phyloP scores from a whole-genome alignment of 2,888 invertebrate species.

The Proisotoma minuta region DNA sequence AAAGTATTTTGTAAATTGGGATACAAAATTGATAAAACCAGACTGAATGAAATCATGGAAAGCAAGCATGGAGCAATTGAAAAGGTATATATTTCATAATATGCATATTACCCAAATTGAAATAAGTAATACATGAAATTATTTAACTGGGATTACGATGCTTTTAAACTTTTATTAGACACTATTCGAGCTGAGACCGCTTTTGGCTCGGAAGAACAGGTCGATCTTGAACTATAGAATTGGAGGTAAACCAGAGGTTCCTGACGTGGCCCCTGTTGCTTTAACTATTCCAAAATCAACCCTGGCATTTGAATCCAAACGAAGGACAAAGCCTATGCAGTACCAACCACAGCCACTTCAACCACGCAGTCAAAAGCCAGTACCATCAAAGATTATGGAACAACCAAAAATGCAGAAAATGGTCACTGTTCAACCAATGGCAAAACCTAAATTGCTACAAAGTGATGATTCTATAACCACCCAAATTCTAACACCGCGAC shows the following conservation, averaged over 20 bases:
- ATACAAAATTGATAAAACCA: constrained; percentile 17
- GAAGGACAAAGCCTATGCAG: no score
- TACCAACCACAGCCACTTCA: no score
- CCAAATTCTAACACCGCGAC: no score
- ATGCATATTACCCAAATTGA: not conserved
- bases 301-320: not conserved
- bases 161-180: constrained; percentile 12
- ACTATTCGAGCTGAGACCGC: constrained; percentile 11
- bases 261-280: not conserved
- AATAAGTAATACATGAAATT: not conserved
- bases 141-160: not conserved
- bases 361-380: no score
- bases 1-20: constrained; percentile 24
- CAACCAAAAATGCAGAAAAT: no score
- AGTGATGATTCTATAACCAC: no score
- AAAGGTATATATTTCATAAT: constrained; percentile 10
- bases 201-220: constrained; percentile 14
- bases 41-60: constrained; percentile 19
- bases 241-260: not conserved
- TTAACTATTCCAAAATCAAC: not conserved
- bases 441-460: no score
- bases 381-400: no score
- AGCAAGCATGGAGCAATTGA: constrained; percentile 29
- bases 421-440: not conserved
- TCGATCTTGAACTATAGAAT: constrained; percentile 4